Conservation (phyloP, 2,888 invertebrate species). For the Lepetodrilus schrolli region DNA sequence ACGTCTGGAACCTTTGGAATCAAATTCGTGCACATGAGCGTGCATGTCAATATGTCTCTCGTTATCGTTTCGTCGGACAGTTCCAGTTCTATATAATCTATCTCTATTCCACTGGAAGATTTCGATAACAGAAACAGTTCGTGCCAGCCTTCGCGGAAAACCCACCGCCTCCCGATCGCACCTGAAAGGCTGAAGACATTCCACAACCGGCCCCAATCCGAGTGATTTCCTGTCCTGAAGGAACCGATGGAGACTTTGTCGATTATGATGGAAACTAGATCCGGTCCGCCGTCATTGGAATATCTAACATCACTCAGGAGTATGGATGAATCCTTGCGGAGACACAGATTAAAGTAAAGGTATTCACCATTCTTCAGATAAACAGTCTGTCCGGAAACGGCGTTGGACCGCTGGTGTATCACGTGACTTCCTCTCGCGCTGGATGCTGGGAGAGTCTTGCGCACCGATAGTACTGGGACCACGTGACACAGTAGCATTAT, state of each 20-base stretch:
- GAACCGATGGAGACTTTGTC: constrained; percentile 38
- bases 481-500: neutral
- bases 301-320: constrained; percentile 37
- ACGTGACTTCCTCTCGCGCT: constrained; percentile 6
- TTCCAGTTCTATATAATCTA: constrained; percentile 51
- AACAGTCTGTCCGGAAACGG: constrained; percentile 40
- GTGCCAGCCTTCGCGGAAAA: constrained; percentile 43
- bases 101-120: constrained; percentile 46
- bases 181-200: constrained; percentile 25
- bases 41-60: constrained; percentile 49
- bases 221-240: constrained; percentile 28
- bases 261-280: constrained; percentile 39
- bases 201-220: neutral
- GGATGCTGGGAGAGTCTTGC: neutral
- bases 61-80: constrained; percentile 48
- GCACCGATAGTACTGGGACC: neutral
- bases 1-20: constrained; percentile 35
- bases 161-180: constrained; percentile 42
- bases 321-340: constrained; percentile 39
- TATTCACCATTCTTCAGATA: constrained; percentile 39
- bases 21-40: constrained; percentile 44
- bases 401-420: constrained; percentile 14
- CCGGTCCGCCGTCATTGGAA: constrained; percentile 51
- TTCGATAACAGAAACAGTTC: constrained; percentile 40
- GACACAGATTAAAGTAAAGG: constrained; percentile 44